phyloP scores from a whole-genome alignment of 2,113 vertebrate genomes.

The Psittacula cyanocephala region DNA sequence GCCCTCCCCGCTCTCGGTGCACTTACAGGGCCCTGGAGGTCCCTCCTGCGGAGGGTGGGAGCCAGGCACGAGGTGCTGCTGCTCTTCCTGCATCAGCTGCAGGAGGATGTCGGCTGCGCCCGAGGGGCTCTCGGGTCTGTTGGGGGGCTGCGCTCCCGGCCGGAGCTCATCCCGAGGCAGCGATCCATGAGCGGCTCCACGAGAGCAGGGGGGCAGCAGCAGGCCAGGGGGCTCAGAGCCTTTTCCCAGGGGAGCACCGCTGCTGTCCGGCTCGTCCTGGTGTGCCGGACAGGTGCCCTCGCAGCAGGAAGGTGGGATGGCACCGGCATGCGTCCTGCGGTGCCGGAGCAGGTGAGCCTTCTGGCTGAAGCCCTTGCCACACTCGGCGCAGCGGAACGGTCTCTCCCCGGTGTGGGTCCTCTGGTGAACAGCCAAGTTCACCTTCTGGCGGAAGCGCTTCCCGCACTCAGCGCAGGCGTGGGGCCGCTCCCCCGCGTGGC shows the following conservation, averaged over 20 bases:
- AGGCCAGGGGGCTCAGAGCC: neutral
- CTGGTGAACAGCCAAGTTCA: slow-evolving; percentile 58
- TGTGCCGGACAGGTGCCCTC: neutral
- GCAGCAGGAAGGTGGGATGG: slow-evolving; percentile 1
- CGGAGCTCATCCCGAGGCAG: neutral
- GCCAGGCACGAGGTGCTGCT: neutral
- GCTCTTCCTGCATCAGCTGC: slow-evolving; percentile 24
- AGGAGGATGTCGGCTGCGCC: neutral
- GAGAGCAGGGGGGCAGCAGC: neutral
- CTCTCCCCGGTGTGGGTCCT: slow-evolving; percentile 54
- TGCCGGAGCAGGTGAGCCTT: slow-evolving; percentile 59
- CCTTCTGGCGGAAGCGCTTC: slow-evolving; percentile 58
- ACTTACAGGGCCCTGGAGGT: neutral
- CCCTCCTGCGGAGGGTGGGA: neutral
- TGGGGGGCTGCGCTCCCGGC: neutral
- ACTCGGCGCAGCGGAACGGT: slow-evolving; percentile 51
- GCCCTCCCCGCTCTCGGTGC: neutral
- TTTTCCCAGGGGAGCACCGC: neutral
- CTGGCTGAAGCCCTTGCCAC: slow-evolving; percentile 58
- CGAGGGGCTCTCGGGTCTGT: neutral
- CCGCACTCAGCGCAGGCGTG: slow-evolving; percentile 6
- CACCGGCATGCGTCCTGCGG: slow-evolving; percentile 65
- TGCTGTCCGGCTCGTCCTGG: fast-evolving
- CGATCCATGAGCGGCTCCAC: neutral
- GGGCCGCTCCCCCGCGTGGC: slow-evolving; percentile 42